Evolutionary conservation across 2,113 vertebrate species (phyloP).

Genomic region (Heteronetta atricapilla): DNA sequence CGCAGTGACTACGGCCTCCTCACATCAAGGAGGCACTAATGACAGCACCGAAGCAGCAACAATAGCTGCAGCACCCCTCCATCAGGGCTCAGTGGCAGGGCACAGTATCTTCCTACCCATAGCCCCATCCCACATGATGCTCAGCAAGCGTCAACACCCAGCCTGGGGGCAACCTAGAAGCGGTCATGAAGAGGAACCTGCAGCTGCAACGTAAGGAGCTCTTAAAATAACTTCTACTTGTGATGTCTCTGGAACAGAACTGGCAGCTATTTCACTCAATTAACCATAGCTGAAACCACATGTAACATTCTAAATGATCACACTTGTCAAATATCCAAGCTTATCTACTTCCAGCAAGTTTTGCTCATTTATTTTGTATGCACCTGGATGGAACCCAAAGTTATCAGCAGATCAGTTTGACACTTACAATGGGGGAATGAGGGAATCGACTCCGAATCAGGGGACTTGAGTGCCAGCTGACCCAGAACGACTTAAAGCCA

Average conservation of each 20-base stretch:
- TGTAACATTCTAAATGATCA: background rate
- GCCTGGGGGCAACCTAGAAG: background rate
- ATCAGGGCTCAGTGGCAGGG: constrained; percentile 34
- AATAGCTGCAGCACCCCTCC: background rate
- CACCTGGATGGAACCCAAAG: background rate
- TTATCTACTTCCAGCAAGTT: background rate
- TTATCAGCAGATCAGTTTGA: background rate
- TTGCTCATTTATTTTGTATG: background rate
- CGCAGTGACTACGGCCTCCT: background rate
- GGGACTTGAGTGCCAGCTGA: background rate
- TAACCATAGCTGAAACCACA: background rate
- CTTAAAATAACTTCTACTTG: background rate
- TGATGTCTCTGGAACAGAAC: rapidly evolving
- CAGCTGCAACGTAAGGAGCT: background rate
- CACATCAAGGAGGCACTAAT: background rate
- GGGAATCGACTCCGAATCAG: background rate
- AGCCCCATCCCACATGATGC: rapidly evolving
- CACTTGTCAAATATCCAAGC: background rate
- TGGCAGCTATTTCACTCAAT: background rate
- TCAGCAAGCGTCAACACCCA: background rate
- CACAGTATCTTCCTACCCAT: background rate
- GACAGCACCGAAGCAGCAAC: background rate
- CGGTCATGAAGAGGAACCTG: background rate
- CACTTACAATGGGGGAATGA: background rate
- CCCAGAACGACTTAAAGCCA: background rate